Base-by-base conservation (phyloP, 1,140 invertebrate species). In the Anastrepha obliqua region DNA sequence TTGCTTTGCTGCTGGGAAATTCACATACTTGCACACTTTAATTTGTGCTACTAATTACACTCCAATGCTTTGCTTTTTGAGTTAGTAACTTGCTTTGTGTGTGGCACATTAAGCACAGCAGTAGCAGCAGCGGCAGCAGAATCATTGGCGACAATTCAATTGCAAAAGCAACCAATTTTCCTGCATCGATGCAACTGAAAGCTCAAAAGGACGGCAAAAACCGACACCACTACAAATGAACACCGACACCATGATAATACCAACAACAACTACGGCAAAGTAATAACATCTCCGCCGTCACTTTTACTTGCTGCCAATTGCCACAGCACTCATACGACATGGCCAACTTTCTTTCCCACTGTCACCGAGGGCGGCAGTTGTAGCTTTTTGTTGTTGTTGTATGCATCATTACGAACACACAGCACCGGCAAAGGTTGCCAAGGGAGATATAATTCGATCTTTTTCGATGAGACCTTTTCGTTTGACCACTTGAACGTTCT, bases 11-110 rank as follows among this genome's bases (percentile, higher is more conserved):
- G 64, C 29, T 67, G 29, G 29, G 29, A 29, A 29, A 29, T 29
- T 29, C 29, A 29, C 67, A 67, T 29, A 67, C 29, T 8, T 13
- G 29, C 20, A 67, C 65, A 67, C 42, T 74, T 47, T 17, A 74
- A 74, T 74, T 74, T 74, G 67, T 44, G 42, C 67, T 44, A 74
- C 67, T 74, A 74, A 74, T 74, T 74, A 42, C 67, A 74, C 67
- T 74, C 42, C 42, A 74, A 47, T 74, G 67, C 29, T 17, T 74
- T 74, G 67, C 67, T 44, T 44, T 74, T 42, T 74, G 39, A 74
- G 67, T 74, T 39, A 67, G 20, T 67, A 39, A 74, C 67, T 47
- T 74, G 67, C 67, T 44, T 44, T 74, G 67, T 74, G 67, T 74
- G 67, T 42, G 44, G 67, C 15, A 74, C 39, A 74, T 74, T 74